A percentile compares a stretch with the other conserved stretches of the same genome.
Conservation (phyloP, 1,140 invertebrate species). For the Ylistrum balloti region DNA sequence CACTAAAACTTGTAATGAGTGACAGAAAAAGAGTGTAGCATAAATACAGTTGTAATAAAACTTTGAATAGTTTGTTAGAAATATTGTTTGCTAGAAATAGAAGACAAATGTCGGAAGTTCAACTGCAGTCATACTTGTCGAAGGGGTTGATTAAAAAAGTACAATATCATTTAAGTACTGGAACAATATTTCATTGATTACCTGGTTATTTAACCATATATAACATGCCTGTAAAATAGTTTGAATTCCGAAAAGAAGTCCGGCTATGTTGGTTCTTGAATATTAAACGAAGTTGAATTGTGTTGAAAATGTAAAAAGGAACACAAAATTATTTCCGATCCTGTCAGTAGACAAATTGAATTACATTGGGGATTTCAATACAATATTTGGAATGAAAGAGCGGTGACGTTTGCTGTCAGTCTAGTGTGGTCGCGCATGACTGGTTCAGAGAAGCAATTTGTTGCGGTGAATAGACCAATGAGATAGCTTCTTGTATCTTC, state of each 20-base stretch:
- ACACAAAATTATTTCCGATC: not conserved
- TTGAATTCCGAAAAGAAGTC: not conserved
- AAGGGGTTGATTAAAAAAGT: too few species aligned
- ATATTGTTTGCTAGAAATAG: too few species aligned
- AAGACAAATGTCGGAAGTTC: too few species aligned
- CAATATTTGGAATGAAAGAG: not conserved
- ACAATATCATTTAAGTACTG: too few species aligned
- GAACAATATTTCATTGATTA: not conserved
- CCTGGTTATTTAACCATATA: not conserved
- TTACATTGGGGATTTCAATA: not conserved
- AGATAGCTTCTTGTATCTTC: not conserved
- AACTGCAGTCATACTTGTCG: too few species aligned
- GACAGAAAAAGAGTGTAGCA: too few species aligned
- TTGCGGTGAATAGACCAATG: constrained; percentile 5
- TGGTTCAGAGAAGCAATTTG: constrained; percentile 7
- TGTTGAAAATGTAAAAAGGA: not conserved
- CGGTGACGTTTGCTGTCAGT: not conserved
- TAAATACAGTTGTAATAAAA: too few species aligned
- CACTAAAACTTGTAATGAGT: too few species aligned
- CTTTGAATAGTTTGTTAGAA: too few species aligned
- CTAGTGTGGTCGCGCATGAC: constrained; percentile 8
- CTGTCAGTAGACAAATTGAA: constrained; percentile 1
- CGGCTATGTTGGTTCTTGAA: not conserved
- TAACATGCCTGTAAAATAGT: not conserved
- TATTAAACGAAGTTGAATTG: not conserved